Base-by-base conservation (phyloP, 2,113 vertebrate genomes). In the Seriola quinqueradiata region DNA sequence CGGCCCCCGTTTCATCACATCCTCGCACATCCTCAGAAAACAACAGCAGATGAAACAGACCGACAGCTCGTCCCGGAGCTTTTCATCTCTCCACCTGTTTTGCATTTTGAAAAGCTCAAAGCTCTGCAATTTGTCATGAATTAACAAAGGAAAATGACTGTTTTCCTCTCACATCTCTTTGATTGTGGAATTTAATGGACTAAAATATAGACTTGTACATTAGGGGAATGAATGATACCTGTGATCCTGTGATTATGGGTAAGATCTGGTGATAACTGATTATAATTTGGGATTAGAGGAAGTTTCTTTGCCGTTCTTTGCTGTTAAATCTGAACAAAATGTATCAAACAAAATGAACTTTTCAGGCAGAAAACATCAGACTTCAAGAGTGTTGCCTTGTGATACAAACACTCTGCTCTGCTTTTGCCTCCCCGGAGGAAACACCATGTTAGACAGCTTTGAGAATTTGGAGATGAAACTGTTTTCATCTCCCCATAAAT, bases 11-110 rank as follows among this genome's bases (percentile, higher is more conserved):
- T 57, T 84, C 46, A 66, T 32, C 74, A 34, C 55, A 44, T 32
- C 11, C 57, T 16, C 44, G 52, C 68, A 38, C 19, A 1, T 68
- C 32, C 79, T 59, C 19, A 10, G 8, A 44, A 77, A 63, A 70
- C 59, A 40, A 14, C 40, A 34, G 74, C 64, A 63, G 81, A 87
- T 83, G 82, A 87, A 85, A 85, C 64, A 12, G 8, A 6, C 40
- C 21, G 52, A 16, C 42, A 13, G 46, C 32, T 69, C 55, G 10
- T 59, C 80, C 70, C 55, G 5, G 4, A 77, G 75, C 86, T 81
- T 87, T 88, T 88, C 77, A 91, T 85, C 82, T 78, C 42, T 5
- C 77, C 84, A 79, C 88, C 84, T 83, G 84, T n/a, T 90, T 60
- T 68, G 73, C 82, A 76, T 87, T 88, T 84, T 80, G 42, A 88